Conservation (phyloP, 2,797 vertebrate genomes). For the Allobates femoralis region DNA sequence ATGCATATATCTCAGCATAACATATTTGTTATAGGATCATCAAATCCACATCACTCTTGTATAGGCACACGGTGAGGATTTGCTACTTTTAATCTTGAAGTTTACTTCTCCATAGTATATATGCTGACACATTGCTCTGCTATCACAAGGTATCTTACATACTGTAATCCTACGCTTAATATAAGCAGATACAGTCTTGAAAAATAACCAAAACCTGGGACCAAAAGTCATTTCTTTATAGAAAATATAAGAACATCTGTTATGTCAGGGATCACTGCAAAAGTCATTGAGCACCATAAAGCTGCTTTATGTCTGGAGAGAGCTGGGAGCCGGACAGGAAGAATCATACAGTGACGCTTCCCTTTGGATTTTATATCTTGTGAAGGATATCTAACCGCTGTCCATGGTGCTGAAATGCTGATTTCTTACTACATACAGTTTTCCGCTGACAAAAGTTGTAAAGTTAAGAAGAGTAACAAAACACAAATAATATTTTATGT, state of each 20-base stretch:
- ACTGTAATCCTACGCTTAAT: slow-evolving; percentile 37
- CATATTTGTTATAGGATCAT: neutral
- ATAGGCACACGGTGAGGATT: neutral
- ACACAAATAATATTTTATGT: too few relatives aligned
- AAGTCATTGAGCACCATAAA: slow-evolving; percentile 50
- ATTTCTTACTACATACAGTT: neutral
- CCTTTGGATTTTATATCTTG: slow-evolving; percentile 8
- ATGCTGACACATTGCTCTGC: neutral
- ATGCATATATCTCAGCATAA: neutral
- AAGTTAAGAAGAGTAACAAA: neutral
- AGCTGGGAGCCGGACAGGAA: neutral
- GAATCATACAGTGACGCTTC: slow-evolving; percentile 6
- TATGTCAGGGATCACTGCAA: slow-evolving; percentile 48
- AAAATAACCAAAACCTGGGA: slow-evolving; percentile 13
- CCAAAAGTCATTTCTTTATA: slow-evolving; percentile 48
- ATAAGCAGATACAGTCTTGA: slow-evolving; percentile 23
- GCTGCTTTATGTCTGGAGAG: slow-evolving; percentile 38
- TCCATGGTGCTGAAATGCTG: slow-evolving; percentile 36
- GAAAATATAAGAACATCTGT: slow-evolving; percentile 41
- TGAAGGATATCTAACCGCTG: slow-evolving; percentile 18
- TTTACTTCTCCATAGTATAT: neutral
- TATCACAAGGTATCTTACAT: slow-evolving; percentile 3
- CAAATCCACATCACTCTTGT: neutral
- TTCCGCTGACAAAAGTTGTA: neutral
- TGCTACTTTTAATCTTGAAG: slow-evolving; percentile 6